Evolutionary conservation across 2,797 vertebrate genomes (phyloP).

Genomic region (Choloepus didactylus): DNA sequence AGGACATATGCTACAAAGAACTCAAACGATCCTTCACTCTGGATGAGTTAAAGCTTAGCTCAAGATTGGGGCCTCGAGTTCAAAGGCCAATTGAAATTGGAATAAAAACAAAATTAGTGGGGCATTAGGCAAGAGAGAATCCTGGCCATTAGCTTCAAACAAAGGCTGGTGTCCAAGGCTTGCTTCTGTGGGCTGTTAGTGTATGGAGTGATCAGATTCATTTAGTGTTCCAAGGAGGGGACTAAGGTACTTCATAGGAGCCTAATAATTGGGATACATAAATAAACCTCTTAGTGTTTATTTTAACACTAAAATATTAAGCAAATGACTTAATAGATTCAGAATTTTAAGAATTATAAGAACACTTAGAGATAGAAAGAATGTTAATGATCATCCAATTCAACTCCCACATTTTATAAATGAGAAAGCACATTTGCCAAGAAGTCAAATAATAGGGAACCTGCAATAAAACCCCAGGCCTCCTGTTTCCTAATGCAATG

Average conservation of each 20-base stretch:
- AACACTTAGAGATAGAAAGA: constrained; percentile 2
- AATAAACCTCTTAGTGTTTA: background rate
- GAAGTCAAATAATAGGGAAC: constrained; percentile 66
- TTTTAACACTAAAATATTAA: no score
- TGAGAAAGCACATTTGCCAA: constrained; percentile 44
- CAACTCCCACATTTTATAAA: constrained; percentile 64
- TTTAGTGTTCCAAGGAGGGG: background rate
- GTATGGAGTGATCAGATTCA: background rate
- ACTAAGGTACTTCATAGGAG: background rate
- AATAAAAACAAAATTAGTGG: constrained; percentile 34
- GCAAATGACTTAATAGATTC: background rate
- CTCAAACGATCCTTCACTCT: background rate
- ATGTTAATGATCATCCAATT: constrained; percentile 12
- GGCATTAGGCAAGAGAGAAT: background rate
- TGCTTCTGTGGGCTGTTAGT: background rate
- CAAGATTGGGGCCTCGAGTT: background rate
- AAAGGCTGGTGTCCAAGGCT: background rate
- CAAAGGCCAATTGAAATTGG: background rate
- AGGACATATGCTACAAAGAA: background rate
- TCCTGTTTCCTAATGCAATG: constrained; percentile 33
- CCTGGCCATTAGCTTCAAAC: background rate
- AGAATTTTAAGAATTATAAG: constrained; percentile 39
- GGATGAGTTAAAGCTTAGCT: background rate
- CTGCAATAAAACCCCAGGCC: constrained; percentile 51
- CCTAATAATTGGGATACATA: background rate